Evolutionary conservation across 2,797 vertebrate genomes (phyloP), one percentile per base, ranked within the genome.

Genomic region (Eulemur rubriventer): DNA sequence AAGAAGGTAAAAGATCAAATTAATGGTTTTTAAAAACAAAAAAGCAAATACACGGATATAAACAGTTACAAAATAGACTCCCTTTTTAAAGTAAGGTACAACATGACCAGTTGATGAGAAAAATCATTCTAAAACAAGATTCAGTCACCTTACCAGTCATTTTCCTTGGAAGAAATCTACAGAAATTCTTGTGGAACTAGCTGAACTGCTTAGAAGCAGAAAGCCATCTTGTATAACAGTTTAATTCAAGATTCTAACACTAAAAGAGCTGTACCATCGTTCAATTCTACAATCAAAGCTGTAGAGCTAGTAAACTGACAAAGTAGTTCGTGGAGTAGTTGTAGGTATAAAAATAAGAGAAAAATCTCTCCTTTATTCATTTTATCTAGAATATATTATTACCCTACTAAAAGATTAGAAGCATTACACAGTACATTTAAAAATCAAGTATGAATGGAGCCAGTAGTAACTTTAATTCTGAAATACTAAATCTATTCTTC

Each of bases 1-100:
- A 63, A 82, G 50, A 90, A 59, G 57, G 52, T 78, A 50, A 73
- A 96, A 89, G 41, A 50, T 63, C 59, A 93, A 87, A 92, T 72
- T 59, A 67, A 63, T 13, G 22, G 88, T 28, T 94, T 70, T 4
- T 13, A 35, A 93, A 93, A 93, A 48, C 10, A 1, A 73, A 92
- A 94, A 50, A 72, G 65, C 50, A 95, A 75, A 84, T 61, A 70
- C 26, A 91, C 43, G 14, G 30, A 57, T 59, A 76, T 84, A 78
- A 89, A 57, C n/a, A 78, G 33, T 26, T 88, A 59, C 28, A 79
- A n/a, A 93, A 88, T 0, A 78, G 61, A 83, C 12, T 52, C 24
- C 20, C 33, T 63, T 83, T 72, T 69, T 67, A 75, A 88, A 82
- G 41, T 41, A 48, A 92, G 86, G 67, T 26, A 76, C 14, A 46